phyloP scores from a whole-genome alignment of 1,140 invertebrate genomes.

The Zaprionus capensis region DNA sequence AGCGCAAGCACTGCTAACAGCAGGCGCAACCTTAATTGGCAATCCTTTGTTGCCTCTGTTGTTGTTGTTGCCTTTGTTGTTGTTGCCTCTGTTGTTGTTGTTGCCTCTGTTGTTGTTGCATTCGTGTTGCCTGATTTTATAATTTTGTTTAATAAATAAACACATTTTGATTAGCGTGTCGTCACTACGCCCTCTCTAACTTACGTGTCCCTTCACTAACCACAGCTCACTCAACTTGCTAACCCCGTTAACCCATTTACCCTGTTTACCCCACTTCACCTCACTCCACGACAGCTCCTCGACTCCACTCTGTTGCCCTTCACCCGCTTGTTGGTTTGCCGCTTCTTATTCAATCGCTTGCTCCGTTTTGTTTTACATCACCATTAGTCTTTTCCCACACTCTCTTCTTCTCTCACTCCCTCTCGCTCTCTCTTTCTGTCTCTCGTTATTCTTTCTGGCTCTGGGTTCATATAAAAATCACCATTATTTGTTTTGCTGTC shows the following conservation, averaged over 20 bases:
- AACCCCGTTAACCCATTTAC: conserved; percentile 41
- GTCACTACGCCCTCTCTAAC: conserved; percentile 12
- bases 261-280: neutral
- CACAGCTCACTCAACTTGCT: conserved; percentile 48
- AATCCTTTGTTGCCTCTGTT: conserved; percentile 9
- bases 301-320: neutral
- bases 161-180: conserved; percentile 73
- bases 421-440: neutral
- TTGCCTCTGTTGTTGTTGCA: neutral
- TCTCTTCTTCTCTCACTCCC: neutral
- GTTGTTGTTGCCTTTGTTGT: too few relatives aligned
- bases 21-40: conserved; percentile 61
- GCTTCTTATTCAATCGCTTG: conserved; percentile 22
- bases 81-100: too few relatives aligned
- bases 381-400: conserved; percentile 48
- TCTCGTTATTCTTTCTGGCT: neutral
- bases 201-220: conserved; percentile 1
- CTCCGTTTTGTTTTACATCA: conserved; percentile 58
- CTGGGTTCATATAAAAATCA: conserved; percentile 58
- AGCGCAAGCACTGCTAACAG: conserved; percentile 67
- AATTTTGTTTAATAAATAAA: conserved; percentile 75
- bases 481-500: conserved; percentile 74
- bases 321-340: conserved; percentile 8
- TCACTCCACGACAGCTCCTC: too few relatives aligned
- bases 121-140: conserved; percentile 42